Conservation (phyloP, 2,888 invertebrate genomes). For the Copidosoma aretas region DNA sequence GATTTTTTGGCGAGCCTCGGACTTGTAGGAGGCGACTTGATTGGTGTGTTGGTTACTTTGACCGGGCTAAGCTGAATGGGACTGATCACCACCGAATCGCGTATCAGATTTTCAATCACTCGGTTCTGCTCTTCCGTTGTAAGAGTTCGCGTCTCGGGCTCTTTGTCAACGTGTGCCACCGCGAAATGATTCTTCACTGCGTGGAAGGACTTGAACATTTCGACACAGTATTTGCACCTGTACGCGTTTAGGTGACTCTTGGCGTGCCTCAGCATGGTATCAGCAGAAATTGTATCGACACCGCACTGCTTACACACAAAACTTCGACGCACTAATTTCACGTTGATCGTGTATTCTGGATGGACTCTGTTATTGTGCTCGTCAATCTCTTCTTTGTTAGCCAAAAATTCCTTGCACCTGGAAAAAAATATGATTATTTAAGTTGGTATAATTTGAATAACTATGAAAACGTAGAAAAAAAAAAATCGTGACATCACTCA, state of each 20-base stretch:
- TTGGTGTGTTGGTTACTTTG: not conserved
- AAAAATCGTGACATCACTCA: conserved; percentile 5
- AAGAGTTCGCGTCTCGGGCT: conserved; percentile 46
- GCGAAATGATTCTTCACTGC: conserved; percentile 54
- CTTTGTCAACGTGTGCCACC: conserved; percentile 53
- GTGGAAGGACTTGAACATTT: conserved; percentile 52
- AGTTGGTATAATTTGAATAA: not conserved
- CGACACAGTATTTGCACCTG: conserved; percentile 61
- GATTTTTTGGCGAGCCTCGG: conserved; percentile 62
- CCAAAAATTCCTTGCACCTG: conserved; percentile 51
- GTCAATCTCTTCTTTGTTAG: conserved; percentile 53
- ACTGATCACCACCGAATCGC: not conserved
- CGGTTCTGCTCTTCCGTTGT: conserved; percentile 18
- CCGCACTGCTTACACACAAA: conserved; percentile 62
- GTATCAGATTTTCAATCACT: conserved; percentile 21
- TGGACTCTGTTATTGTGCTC: conserved; percentile 60
- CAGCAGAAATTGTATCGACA: conserved; percentile 52
- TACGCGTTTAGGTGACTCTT: conserved; percentile 61
- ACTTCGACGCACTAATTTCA: conserved; percentile 42
- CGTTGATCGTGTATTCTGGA: conserved; percentile 51
- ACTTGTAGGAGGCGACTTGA: conserved; percentile 27
- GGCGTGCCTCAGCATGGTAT: conserved; percentile 60
- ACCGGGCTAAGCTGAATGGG: conserved; percentile 19
- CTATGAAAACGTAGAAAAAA: too few species aligned
- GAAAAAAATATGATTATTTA: not conserved